Percentiles rank a stretch among this genome's conserved stretches.
Conservation (phyloP, 2,113 vertebrate genomes). For the Rhombomys opimus region DNA sequence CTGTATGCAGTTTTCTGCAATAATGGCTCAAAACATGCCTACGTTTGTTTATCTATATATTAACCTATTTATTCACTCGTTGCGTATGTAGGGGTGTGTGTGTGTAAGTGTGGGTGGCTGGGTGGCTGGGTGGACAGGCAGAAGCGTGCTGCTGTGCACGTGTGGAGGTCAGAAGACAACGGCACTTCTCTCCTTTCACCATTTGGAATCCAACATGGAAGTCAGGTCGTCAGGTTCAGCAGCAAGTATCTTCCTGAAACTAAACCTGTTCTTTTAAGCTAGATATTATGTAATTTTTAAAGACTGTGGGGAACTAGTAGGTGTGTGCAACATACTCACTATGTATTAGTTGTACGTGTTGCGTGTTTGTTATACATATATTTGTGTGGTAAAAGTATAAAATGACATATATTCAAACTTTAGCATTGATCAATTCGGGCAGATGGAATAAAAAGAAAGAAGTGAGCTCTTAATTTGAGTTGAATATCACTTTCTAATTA, state of each 20-base stretch:
- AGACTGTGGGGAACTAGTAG: background rate
- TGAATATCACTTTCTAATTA: background rate
- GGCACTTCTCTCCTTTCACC: background rate
- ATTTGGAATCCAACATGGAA: background rate
- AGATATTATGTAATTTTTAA: background rate
- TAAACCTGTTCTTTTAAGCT: background rate
- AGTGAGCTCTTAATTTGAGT: conserved; percentile 37
- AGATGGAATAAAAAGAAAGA: background rate
- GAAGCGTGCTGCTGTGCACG: background rate
- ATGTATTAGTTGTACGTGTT: too few relatives aligned
- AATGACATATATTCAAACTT: background rate
- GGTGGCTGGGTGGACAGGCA: too few relatives aligned
- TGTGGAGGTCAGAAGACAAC: background rate
- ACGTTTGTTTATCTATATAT: background rate
- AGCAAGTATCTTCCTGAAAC: background rate
- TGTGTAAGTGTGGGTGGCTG: background rate
- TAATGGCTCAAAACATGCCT: background rate
- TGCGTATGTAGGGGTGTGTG: background rate
- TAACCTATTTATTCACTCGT: background rate
- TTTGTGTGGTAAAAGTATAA: background rate
- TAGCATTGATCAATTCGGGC: background rate
- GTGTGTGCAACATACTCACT: background rate
- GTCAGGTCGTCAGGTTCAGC: too few relatives aligned
- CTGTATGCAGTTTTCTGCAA: background rate
- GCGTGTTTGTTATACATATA: background rate